Evolutionary conservation across 2,888 invertebrate genomes (phyloP).

Genomic region (Morpho achilles): DNA sequence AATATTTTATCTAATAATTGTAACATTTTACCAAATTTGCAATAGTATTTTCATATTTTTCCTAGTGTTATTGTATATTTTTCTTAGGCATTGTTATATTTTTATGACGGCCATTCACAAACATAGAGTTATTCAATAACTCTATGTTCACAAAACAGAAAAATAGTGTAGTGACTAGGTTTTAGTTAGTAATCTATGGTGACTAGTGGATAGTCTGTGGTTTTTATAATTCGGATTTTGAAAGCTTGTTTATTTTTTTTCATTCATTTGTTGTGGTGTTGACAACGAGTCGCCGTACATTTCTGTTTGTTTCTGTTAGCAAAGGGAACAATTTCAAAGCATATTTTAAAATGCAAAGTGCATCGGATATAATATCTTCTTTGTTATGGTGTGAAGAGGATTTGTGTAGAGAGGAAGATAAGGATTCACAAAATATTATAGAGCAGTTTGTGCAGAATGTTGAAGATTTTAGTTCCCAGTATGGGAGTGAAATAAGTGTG

Average conservation of each 20-base stretch:
- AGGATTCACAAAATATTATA: conserved; percentile 65
- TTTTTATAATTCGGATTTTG: neutral
- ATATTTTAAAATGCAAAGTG: conserved; percentile 56
- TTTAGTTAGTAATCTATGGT: too few species aligned
- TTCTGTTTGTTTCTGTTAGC: conserved; percentile 10
- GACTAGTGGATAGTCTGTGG: neutral
- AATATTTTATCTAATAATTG: too few species aligned
- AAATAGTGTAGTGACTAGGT: too few species aligned
- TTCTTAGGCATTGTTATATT: too few species aligned
- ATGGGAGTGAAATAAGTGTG: conserved; percentile 92
- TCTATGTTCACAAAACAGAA: too few species aligned
- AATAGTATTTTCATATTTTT: too few species aligned
- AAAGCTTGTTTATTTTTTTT: conserved; percentile 11
- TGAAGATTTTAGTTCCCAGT: conserved; percentile 92
- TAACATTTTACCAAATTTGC: too few species aligned
- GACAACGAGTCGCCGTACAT: neutral
- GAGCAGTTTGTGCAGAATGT: conserved; percentile 90
- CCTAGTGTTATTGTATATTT: too few species aligned
- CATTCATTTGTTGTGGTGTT: conserved; percentile 6
- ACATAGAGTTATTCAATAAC: too few species aligned
- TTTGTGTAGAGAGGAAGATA: conserved; percentile 46
- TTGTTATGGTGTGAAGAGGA: conserved; percentile 63
- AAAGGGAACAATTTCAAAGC: conserved; percentile 11
- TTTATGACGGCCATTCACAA: too few species aligned
- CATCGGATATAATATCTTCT: conserved; percentile 65